phyloP scores from a whole-genome alignment of 2,888 invertebrate species.

The Scaptomyza reducta region DNA sequence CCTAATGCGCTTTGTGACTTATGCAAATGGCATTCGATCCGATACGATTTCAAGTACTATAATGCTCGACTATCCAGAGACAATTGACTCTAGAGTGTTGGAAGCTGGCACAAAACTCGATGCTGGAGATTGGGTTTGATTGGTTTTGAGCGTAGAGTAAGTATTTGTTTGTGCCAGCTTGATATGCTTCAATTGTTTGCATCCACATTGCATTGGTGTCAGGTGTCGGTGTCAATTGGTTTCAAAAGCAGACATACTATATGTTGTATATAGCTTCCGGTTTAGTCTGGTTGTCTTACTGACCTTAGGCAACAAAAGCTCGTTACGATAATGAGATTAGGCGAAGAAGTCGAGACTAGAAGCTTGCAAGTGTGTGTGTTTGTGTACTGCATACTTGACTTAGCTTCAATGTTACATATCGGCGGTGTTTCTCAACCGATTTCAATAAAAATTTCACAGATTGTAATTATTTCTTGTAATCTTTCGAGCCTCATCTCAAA shows the following conservation, averaged over 20 bases:
- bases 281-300: not conserved
- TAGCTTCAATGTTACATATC: too few species aligned
- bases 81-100: conserved; percentile 31
- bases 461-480: too few species aligned
- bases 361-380: too few species aligned
- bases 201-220: conserved; percentile 19
- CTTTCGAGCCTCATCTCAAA: too few species aligned
- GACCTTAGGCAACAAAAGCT: not conserved
- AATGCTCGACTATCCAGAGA: conserved; percentile 30
- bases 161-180: conserved; percentile 17
- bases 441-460: too few species aligned
- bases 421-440: too few species aligned
- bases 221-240: conserved; percentile 63
- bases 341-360: too few species aligned
- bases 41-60: conserved; percentile 24
- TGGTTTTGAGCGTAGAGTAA: conserved; percentile 34
- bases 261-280: conserved; percentile 31
- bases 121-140: conserved; percentile 31
- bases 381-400: too few species aligned
- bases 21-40: conserved; percentile 47
- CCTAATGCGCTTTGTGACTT: conserved; percentile 1
- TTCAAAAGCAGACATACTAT: conserved; percentile 22
- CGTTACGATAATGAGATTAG: too few species aligned
- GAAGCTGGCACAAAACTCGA: not conserved
- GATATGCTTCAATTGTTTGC: conserved; percentile 62